Conservation (phyloP, 2,888 invertebrate genomes). For the Anoplius nigerrimus region DNA sequence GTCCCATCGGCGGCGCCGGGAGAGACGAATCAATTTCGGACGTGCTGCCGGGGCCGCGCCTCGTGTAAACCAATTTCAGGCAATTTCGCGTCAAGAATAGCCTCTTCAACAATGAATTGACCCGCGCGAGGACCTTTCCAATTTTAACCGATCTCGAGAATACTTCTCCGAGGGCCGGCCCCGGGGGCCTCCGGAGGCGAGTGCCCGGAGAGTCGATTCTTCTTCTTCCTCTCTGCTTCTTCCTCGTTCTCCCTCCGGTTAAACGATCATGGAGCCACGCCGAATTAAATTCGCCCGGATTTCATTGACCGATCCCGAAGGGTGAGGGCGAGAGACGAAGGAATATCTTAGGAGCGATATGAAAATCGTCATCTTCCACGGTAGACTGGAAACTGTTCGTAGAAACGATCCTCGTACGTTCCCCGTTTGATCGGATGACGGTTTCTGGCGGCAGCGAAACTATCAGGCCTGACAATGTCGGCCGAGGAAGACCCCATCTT, state of each 20-base stretch:
- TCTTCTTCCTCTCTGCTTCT: constrained; percentile 22
- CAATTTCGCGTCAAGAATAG: constrained; percentile 75
- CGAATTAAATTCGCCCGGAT: constrained; percentile 59
- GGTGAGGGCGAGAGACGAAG: neutral
- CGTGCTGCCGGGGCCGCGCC: constrained; percentile 54
- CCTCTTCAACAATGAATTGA: constrained; percentile 73
- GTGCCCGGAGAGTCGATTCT: constrained; percentile 16
- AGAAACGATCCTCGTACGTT: no score
- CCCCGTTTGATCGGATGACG: no score
- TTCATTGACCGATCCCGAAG: constrained; percentile 41
- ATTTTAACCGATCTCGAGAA: constrained; percentile 68
- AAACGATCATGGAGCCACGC: constrained; percentile 39
- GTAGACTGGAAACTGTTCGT: no score
- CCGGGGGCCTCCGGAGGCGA: constrained; percentile 31
- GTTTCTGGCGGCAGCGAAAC: no score
- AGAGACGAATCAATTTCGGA: constrained; percentile 70
- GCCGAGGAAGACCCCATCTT: no score
- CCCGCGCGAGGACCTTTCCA: constrained; percentile 71
- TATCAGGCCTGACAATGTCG: no score
- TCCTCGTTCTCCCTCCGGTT: constrained; percentile 24
- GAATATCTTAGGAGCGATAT: neutral
- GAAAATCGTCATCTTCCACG: no score
- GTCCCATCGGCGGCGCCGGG: constrained; percentile 27
- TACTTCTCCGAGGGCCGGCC: constrained; percentile 36
- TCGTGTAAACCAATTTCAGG: constrained; percentile 75